phyloP scores from a whole-genome alignment of 2,888 invertebrate species.

The Apomyelois bistriatella region DNA sequence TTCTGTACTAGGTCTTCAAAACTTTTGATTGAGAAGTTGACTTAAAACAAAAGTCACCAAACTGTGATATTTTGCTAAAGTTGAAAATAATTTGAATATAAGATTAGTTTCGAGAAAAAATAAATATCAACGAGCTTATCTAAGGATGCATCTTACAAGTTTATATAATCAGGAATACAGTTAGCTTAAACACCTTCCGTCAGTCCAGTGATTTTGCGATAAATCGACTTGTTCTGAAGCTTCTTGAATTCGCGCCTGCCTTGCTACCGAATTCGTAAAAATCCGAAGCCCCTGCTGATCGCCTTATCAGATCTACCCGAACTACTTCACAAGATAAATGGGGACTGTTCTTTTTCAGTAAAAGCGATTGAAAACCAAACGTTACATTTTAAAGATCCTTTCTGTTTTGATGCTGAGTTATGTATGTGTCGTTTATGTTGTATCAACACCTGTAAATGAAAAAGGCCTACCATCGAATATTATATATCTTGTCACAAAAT shows the following conservation, averaged over 20 bases:
- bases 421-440: slow-evolving; percentile 14
- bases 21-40: not conserved
- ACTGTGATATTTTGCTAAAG: not conserved
- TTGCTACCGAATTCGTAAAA: slow-evolving; percentile 45
- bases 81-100: too few species aligned
- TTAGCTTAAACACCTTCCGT: slow-evolving; percentile 11
- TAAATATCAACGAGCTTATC: not conserved
- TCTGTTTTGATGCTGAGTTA: slow-evolving; percentile 17
- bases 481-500: slow-evolving; percentile 2
- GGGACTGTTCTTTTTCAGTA: slow-evolving; percentile 52
- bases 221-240: slow-evolving; percentile 32
- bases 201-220: slow-evolving; percentile 26
- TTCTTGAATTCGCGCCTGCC: slow-evolving; percentile 35
- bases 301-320: slow-evolving; percentile 54
- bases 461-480: slow-evolving; percentile 1
- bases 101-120: not conserved
- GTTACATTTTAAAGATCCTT: slow-evolving; percentile 34
- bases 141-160: slow-evolving; percentile 2
- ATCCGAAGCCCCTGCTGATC: slow-evolving; percentile 46
- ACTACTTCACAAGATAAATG: slow-evolving; percentile 61
- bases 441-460: slow-evolving; percentile 11
- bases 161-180: slow-evolving; percentile 4
- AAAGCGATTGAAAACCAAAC: slow-evolving; percentile 50
- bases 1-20: not conserved
- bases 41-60: not conserved